Evolutionary conservation across 1,140 invertebrate genomes (phyloP).

Genomic region (Pseudomyrmex dendroicus): DNA sequence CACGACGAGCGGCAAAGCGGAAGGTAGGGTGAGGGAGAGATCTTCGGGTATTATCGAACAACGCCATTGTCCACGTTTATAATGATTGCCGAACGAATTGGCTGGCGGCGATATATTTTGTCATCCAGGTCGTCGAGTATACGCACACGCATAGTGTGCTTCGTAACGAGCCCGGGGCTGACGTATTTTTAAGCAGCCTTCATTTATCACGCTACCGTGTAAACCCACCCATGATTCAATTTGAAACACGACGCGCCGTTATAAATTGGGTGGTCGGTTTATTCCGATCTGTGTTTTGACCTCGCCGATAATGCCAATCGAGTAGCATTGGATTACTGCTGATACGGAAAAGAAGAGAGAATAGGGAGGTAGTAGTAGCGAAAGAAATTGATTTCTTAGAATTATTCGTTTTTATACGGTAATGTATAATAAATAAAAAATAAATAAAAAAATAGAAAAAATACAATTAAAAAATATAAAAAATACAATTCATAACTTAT

Average conservation of each 20-base stretch:
- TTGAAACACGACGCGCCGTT: conserved; percentile 42
- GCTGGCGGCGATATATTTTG: conserved; percentile 39
- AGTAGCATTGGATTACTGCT: conserved; percentile 25
- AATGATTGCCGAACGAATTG: conserved; percentile 53
- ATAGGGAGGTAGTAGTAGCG: too few species aligned
- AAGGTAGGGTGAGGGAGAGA: background rate
- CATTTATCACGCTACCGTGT: conserved; percentile 43
- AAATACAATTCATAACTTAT: too few species aligned
- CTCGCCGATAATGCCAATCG: conserved; percentile 19
- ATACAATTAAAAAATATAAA: too few species aligned
- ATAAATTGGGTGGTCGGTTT: conserved; percentile 26
- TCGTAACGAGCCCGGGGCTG: conserved; percentile 23
- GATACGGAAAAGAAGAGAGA: background rate
- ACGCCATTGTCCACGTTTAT: conserved; percentile 50
- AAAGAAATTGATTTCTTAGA: too few species aligned
- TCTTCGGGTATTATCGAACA: conserved; percentile 55
- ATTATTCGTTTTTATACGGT: background rate
- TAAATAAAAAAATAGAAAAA: too few species aligned
- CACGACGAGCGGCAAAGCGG: too few species aligned
- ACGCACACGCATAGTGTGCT: conserved; percentile 1
- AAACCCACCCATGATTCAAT: conserved; percentile 33
- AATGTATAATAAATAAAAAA: too few species aligned
- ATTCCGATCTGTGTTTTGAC: conserved; percentile 14
- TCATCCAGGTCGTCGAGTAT: background rate
- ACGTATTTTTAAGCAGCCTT: conserved; percentile 45